Evolutionary conservation across 2,888 invertebrate species (phyloP).

Genomic region (Cylindroiulus punctatus): DNA sequence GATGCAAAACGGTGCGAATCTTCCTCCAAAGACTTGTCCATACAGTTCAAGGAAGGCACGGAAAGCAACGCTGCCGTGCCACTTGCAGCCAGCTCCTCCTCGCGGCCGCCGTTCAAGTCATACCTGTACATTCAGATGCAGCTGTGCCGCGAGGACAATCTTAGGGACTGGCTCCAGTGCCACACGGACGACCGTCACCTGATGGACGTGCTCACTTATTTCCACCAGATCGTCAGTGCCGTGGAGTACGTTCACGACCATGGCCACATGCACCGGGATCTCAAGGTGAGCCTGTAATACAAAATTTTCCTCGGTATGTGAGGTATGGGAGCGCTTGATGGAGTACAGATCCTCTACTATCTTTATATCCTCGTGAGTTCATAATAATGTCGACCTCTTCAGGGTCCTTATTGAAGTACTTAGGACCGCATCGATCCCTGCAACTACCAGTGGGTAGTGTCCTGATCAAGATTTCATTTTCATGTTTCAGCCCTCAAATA

Average conservation of each 20-base stretch:
- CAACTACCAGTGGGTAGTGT: no score
- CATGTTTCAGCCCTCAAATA: constrained; percentile 78
- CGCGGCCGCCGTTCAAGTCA: neutral
- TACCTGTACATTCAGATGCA: constrained; percentile 99
- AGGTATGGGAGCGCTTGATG: no score
- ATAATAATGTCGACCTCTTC: no score
- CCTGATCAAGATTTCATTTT: constrained; percentile 60
- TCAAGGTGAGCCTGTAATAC: constrained; percentile 80
- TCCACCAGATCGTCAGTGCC: constrained; percentile 91
- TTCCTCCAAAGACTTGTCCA: neutral
- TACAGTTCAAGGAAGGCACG: neutral
- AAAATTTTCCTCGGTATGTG: no score
- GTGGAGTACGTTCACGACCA: constrained; percentile 94
- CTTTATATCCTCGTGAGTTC: no score
- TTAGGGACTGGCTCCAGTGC: constrained; percentile 88
- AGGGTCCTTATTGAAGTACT: no score
- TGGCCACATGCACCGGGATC: constrained; percentile 93
- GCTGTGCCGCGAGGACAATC: constrained; percentile 85
- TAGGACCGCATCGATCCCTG: no score
- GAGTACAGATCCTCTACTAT: no score
- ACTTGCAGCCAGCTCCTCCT: neutral
- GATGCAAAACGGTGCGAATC: neutral
- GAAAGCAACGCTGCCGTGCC: neutral
- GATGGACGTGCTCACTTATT: constrained; percentile 74
- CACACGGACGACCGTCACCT: constrained; percentile 59